Evolutionary conservation across 2,888 invertebrate species (phyloP).

Genomic region (Parthenolecanium corni): DNA sequence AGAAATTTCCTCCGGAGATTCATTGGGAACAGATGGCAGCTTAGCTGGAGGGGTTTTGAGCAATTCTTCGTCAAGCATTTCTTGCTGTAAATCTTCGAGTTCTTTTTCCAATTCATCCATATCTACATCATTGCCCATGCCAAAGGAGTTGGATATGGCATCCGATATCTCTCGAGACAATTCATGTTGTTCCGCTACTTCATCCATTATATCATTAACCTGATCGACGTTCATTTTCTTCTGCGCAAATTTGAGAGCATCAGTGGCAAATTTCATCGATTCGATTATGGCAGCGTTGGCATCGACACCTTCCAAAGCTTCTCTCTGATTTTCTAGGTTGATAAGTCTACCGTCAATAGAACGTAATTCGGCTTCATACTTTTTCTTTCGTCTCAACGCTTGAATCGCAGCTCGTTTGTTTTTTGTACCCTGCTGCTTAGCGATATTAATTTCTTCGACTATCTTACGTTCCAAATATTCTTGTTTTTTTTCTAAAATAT

Average conservation of each 20-base stretch:
- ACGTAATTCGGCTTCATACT: constrained; percentile 88
- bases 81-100: constrained; percentile 78
- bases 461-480: constrained; percentile 94
- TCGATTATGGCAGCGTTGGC: constrained; percentile 95
- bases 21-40: too few relatives aligned
- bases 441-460: constrained; percentile 69
- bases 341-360: constrained; percentile 97
- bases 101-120: constrained; percentile 79
- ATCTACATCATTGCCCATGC: constrained; percentile 82
- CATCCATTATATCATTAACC: constrained; percentile 99
- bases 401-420: constrained; percentile 94
- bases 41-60: constrained; percentile 61
- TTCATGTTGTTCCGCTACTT: constrained; percentile 98
- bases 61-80: constrained; percentile 77
- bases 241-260: constrained; percentile 92
- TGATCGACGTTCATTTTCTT: constrained; percentile 95
- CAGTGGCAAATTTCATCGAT: constrained; percentile 91
- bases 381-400: constrained; percentile 93
- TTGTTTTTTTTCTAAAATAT: constrained; percentile 92
- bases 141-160: constrained; percentile 94
- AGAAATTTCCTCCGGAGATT: too few relatives aligned
- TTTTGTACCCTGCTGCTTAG: constrained; percentile 86
- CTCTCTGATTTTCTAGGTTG: constrained; percentile 93
- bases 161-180: constrained; percentile 96
- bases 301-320: constrained; percentile 92